Evolutionary conservation across 2,113 vertebrate genomes (phyloP), one percentile per base, ranked within the genome.

Genomic region (Ammodytes marinus): DNA sequence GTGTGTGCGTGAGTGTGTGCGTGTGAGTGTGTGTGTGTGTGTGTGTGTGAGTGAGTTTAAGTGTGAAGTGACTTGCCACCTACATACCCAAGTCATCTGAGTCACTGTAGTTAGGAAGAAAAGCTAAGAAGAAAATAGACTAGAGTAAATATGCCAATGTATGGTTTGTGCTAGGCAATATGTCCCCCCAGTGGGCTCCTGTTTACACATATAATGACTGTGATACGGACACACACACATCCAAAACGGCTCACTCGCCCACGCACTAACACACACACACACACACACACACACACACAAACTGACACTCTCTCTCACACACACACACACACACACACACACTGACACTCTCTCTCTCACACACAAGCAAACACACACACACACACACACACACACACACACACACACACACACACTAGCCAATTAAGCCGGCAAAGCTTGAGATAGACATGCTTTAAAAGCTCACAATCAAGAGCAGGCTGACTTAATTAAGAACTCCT

Each of bases 401-500:
- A 49, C 39, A 60, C 14, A 58, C 72, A 59, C 76, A 69, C 81
- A 85, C 85, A 76, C 68, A 27, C 27, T 27, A 27, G 27, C 69
- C 69, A 92, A 88, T 89, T 87, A 91, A 47, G 64, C 79, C 52
- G 74, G 74, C 59, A 17, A 27, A 76, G 84, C 81, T 74, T 50
- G 73, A 89, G 88, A 93, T 85, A 88, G 83, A 19, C 89, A 82
- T 60, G 88, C 85, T 88, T 81, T 79, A 82, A 90, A 89, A 88
- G 74, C 85, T 89, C 81, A 82, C 89, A 86, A 88, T 91, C 88
- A 85, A 27, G 83, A 83, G 83, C 64, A 80, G 81, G 78, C 84
- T 69, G 88, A 81, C 92, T 90, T 91, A 81, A 93, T 92, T 90
- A 89, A 90, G 89, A 27, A 86, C 86, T 88, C 86, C 88, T 80